Evolutionary conservation across 2,113 vertebrate genomes (phyloP).

Genomic region (Microcebus ravelobensis): DNA sequence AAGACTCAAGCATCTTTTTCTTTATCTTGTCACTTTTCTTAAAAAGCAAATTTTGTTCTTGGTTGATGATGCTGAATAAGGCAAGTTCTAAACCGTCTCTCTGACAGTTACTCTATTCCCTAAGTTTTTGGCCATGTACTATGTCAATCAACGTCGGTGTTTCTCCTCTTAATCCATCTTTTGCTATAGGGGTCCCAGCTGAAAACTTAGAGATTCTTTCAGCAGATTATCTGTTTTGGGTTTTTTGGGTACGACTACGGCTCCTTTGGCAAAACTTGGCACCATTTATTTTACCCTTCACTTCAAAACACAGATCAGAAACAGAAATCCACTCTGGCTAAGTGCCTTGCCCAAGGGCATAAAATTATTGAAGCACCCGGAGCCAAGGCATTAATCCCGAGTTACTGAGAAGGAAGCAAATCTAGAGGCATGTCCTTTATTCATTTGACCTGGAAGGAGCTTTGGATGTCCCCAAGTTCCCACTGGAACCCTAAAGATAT

Average conservation of each 20-base stretch:
- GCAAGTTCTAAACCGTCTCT: not conserved
- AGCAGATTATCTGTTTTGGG: not conserved
- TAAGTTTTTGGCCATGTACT: not conserved
- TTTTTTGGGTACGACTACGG: not conserved
- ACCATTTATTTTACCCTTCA: not conserved
- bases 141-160: not conserved
- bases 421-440: not conserved
- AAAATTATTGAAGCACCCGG: constrained; percentile 4
- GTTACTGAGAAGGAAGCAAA: constrained; percentile 11
- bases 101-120: not conserved
- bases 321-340: not conserved
- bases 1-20: not conserved
- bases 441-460: not conserved
- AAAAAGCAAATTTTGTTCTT: not conserved
- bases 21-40: not conserved
- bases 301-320: constrained; percentile 24
- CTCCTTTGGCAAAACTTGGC: not conserved
- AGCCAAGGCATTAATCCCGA: constrained; percentile 29
- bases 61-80: not conserved
- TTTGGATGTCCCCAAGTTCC: not conserved
- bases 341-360: not conserved
- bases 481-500: not conserved
- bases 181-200: not conserved
- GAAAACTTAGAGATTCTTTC: not conserved
- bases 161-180: not conserved